Conservation (phyloP, 2,113 vertebrate species). For the Sceloporus tristichus region DNA sequence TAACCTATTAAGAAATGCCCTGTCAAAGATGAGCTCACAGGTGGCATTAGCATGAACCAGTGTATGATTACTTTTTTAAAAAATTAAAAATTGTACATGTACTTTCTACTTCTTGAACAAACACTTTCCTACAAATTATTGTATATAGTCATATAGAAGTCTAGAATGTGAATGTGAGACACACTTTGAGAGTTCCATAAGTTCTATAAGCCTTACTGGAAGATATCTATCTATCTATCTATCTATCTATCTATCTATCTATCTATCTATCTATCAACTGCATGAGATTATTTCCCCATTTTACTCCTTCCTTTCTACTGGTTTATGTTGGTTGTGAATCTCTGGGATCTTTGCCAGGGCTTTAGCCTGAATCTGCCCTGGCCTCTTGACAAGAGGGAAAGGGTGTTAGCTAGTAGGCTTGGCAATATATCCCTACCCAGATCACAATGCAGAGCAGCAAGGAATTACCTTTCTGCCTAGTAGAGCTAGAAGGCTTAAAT, state of each 20-base stretch:
- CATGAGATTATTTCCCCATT: background rate
- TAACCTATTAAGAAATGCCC: background rate
- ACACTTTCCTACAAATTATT: too few species aligned
- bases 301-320: slow-evolving; percentile 12
- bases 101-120: background rate
- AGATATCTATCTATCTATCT: too few species aligned
- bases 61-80: background rate
- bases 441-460: background rate
- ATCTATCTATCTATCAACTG: background rate
- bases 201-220: too few species aligned
- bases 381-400: slow-evolving; percentile 13
- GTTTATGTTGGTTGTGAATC: slow-evolving; percentile 9
- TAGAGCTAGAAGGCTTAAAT: background rate
- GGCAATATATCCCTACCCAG: background rate
- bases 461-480: background rate
- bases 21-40: background rate
- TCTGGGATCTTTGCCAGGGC: slow-evolving; percentile 23
- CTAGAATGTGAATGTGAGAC: too few species aligned
- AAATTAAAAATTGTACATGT: background rate
- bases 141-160: too few species aligned
- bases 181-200: too few species aligned
- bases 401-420: background rate
- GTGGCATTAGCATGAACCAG: background rate
- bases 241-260: background rate
- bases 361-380: slow-evolving; percentile 27